phyloP scores from a whole-genome alignment of 2,797 vertebrate genomes.

The Enteromius treurensis region DNA sequence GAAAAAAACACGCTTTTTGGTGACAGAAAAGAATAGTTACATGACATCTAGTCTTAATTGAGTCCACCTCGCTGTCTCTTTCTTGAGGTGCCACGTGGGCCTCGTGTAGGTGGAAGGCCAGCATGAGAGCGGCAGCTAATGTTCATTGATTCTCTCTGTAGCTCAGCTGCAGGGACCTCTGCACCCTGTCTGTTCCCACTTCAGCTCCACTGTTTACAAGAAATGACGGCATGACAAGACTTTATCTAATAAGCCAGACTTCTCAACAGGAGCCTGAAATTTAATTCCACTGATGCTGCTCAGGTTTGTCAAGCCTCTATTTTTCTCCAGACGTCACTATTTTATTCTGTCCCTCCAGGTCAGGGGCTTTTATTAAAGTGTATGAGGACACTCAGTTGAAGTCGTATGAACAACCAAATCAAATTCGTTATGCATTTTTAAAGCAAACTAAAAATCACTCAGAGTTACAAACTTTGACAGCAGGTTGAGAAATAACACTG shows the following conservation, averaged over 20 bases:
- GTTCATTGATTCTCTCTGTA: slow-evolving; percentile 63
- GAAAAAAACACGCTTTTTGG: background rate
- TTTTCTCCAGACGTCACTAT: slow-evolving; percentile 29
- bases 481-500: slow-evolving; percentile 10
- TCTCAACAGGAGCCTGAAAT: slow-evolving; percentile 60
- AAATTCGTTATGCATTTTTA: slow-evolving; percentile 9
- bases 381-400: background rate
- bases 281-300: slow-evolving; percentile 53
- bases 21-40: background rate
- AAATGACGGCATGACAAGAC: slow-evolving; percentile 60
- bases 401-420: slow-evolving; percentile 1
- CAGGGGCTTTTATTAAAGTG: background rate
- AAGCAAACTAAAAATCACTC: background rate
- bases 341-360: slow-evolving; percentile 41
- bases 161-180: slow-evolving; percentile 57
- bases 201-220: slow-evolving; percentile 64
- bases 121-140: slow-evolving; percentile 58
- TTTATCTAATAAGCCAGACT: slow-evolving; percentile 64
- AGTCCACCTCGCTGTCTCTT: slow-evolving; percentile 42
- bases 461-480: slow-evolving; percentile 4
- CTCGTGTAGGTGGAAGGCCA: slow-evolving; percentile 49
- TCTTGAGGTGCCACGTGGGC: slow-evolving; percentile 37
- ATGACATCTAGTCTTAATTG: background rate
- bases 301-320: slow-evolving; percentile 52
- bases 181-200: slow-evolving; percentile 60